Conservation (phyloP, 2,888 invertebrate species). For the Stegophylla sp. region DNA sequence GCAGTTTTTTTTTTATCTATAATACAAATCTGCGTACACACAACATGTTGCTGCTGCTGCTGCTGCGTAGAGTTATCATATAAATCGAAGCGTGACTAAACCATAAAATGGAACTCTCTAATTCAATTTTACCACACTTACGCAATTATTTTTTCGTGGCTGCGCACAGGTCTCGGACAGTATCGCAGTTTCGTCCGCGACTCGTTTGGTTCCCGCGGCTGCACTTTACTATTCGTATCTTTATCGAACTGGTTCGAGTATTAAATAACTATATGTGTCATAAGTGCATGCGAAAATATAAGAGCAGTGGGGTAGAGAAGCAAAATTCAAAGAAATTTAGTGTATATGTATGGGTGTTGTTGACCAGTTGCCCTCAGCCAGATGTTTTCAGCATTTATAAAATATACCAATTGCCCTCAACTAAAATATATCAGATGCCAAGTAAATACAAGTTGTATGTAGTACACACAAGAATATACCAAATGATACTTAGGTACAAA, state of each 20-base stretch:
- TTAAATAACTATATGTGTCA: background rate
- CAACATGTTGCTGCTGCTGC: background rate
- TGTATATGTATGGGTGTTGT: no score
- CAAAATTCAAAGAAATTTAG: no score
- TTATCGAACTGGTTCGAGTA: background rate
- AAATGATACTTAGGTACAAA: no score
- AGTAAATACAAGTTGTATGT: no score
- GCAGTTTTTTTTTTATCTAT: conserved; percentile 29
- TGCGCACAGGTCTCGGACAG: background rate
- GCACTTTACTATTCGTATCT: background rate
- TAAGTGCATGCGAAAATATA: no score
- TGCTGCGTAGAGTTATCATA: conserved; percentile 30
- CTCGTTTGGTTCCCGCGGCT: background rate
- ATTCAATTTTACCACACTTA: conserved; percentile 38
- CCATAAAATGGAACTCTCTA: conserved; percentile 26
- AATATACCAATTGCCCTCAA: no score
- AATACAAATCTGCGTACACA: background rate
- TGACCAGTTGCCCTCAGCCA: no score
- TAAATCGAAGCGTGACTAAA: conserved; percentile 38
- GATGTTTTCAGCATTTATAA: no score
- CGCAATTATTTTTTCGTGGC: conserved; percentile 13
- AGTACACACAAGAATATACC: no score
- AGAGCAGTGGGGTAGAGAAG: no score
- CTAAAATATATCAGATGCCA: no score
- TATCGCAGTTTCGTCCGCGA: background rate